Evolutionary conservation across 2,113 vertebrate genomes (phyloP), one percentile per base, ranked within the genome.

Genomic region (Sporophila hypoxantha): DNA sequence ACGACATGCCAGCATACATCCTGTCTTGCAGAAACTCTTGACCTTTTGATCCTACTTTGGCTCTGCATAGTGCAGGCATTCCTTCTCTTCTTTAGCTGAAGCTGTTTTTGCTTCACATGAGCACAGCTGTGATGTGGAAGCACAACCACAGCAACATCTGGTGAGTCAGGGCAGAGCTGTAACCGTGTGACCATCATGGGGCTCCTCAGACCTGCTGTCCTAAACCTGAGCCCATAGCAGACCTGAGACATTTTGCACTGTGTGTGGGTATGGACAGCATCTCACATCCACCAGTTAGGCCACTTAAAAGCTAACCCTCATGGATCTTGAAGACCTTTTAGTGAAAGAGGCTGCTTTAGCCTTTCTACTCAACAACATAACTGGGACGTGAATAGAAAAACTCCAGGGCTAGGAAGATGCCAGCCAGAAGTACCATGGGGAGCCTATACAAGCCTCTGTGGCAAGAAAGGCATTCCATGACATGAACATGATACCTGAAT

Each of bases 401-500:
- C 53, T 77, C 37, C 37, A 68, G 26, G 53, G 17, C 50, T 65
- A 87, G 59, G 59, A 87, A 57, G 20, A 68, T 44, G 55, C 80
- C 87, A 91, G 68, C 23, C 78, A 91, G 42, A 87, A 90, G 81
- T 65, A 88, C n/a, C 39, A 81, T 8, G 3, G 36, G 36, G 39
- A 94, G 36, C 26, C 64, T 75, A 36, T 34, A 76, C 60, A 81
- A 52, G 46, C 17, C 23, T 82, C 42, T 80, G 34, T 64, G 56
- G 77, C 27, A 87, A 95, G 52, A 79, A 83, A 64, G 42, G 34
- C 27, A 66, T 92, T 87, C 47, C 41, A 62, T 39, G n/a, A 74
- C 61, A 91, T 87, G 67, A 92, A 87, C 10, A 30, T 5, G 15
- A 87, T 78, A 36, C 66, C 68, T 3, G 6, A 78, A 88, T 80